phyloP scores from a whole-genome alignment of 2,888 invertebrate species.

The Eupsilia transversa region DNA sequence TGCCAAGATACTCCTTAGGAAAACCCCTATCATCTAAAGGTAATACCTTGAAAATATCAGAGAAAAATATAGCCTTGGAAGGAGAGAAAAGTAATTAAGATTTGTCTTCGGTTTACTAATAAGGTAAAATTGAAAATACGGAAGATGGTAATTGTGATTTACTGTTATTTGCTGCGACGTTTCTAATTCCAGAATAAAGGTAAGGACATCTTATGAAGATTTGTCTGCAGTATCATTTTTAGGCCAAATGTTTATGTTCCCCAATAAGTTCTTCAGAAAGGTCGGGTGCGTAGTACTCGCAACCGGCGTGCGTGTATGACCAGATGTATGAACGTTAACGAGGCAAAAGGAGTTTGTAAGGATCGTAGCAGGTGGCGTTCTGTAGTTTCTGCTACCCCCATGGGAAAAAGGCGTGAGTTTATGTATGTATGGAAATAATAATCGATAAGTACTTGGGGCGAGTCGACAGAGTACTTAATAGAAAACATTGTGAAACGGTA shows the following conservation, averaged over 20 bases:
- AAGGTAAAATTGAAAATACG: slow-evolving; percentile 56
- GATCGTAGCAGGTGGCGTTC: too few species aligned
- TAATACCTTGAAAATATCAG: slow-evolving; percentile 24
- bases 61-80: slow-evolving; percentile 31
- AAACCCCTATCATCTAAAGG: slow-evolving; percentile 55
- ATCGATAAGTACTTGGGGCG: too few species aligned
- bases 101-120: slow-evolving; percentile 33
- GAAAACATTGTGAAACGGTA: neutral
- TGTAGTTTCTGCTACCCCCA: too few species aligned
- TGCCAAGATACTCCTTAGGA: slow-evolving; percentile 50
- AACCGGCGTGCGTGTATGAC: neutral
- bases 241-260: neutral
- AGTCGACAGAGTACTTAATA: neutral
- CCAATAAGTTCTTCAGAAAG: neutral
- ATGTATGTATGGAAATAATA: neutral
- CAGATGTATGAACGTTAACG: too few species aligned
- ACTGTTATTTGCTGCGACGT: slow-evolving; percentile 48
- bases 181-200: slow-evolving; percentile 39
- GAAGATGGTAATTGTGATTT: slow-evolving; percentile 47
- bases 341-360: too few species aligned
- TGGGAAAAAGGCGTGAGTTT: too few species aligned
- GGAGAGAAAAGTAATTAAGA: slow-evolving; percentile 51
- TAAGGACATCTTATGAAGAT: slow-evolving; percentile 9
- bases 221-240: neutral
- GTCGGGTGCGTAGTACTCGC: neutral